Base-by-base conservation (phyloP, 1,140 invertebrate species). In the Anoplophora glabripennis region DNA sequence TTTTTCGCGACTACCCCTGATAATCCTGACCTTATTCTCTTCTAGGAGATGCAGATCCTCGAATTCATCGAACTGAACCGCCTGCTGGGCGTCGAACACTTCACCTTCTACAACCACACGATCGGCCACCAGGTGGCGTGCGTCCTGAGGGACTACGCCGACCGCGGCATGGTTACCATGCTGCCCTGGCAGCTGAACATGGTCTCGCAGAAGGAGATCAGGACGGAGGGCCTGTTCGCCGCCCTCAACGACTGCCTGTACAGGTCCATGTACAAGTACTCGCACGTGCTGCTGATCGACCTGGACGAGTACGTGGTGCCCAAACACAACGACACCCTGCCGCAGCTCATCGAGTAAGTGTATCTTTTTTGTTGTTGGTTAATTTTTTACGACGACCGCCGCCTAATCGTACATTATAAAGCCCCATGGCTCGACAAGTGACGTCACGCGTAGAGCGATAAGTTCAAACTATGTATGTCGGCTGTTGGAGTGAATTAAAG, bases 241-340 rank as follows among this genome's bases (percentile, higher is more conserved):
- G 91, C 93, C 0, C 83, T 96, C 38, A 96, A 97, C 75, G 93
- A 97, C 78, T 97, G 94, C 74, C 81, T 96, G 36, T 95, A 96
- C 78, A 80, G 94, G 61, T 90, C 88, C 17, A 93, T 95, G 89
- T 88, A 90, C 59, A 79, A 77, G 10, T 92, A 85, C 60, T 85
- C 88, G 37, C 92, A 91, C 76, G 79, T 94, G 10, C 83, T 92
- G 1, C 82, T 96, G 33, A 87, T 96, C 12, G 94, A 97, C 77
- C 80, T 96, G 51, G 94, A 97, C 71, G 94, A 97, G 76, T 91
- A 90, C 67, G 90, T 96, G 58, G 82, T 96, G 61, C 93, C 94
- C 1, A 84, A 87, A 36, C 81, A 86, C 57, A 88, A 92, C 64
- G 78, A 84, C 45, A 87, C 87, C 0, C 77, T 91, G 51, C 78